Base-by-base conservation (phyloP, 2,113 vertebrate species). In the Hippoglossus stenolepis region DNA sequence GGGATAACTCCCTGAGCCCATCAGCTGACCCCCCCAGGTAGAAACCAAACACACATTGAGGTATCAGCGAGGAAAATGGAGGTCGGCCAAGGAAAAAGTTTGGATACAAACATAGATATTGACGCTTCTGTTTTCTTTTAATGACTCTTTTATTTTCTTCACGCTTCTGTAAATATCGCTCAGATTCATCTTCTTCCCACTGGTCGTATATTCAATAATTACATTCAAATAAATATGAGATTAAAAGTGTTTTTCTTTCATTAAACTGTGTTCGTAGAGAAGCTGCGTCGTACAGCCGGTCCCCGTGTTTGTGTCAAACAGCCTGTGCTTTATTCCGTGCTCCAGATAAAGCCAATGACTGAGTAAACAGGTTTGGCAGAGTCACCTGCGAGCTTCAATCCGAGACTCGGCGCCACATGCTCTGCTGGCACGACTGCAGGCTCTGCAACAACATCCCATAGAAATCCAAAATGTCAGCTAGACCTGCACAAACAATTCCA, bases 1-100 rank as follows among this genome's bases (percentile, higher is more conserved):
- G 43, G 77, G 91, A 85, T 91, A 92, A 63, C 67, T 68, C 63
- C 69, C 72, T 90, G 86, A 92, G 85, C 87, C 64, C 72, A 56
- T 89, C 82, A 83, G 69, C 81, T 89, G 88, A 91, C 65, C 73
- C 69, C 62, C 75, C 63, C 35, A 35, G 47, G 28, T 13, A 75
- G 58, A 88, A 75, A 78, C 38, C 11, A 21, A 73, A 61, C 51
- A 65, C 20, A 65, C 31, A 66, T 8, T 31, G 6, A 31, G 31
- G 51, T 24, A 58, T 31, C 20, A 80, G 73, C 26, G 38, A 73
- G 40, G 24, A 58, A 7, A 49, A 51, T 51, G 5, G 77, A 40
- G 59, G 45, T 1, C 17, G 15, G 12, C 45, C 45, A 15, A 18
- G 45, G 43, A 45, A 45, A 45, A 45, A 45, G 20, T 73, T 64